A percentile compares a stretch with the other conserved stretches of the same genome.
phyloP scores from a whole-genome alignment of 2,113 vertebrate genomes.

The Recurvirostra avosetta region DNA sequence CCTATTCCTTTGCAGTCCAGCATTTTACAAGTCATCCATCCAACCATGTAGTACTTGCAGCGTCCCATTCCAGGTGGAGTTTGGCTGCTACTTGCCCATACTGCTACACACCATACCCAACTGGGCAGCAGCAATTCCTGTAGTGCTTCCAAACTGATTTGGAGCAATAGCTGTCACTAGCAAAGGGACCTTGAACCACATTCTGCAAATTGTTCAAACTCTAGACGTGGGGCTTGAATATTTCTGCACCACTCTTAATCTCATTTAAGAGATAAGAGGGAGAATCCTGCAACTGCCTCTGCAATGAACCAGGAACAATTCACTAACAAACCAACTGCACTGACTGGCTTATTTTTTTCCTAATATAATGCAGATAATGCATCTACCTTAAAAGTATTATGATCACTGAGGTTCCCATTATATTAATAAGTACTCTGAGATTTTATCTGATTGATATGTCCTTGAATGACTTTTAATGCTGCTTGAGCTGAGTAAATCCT shows the following conservation, averaged over 20 bases:
- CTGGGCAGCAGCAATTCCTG: background rate
- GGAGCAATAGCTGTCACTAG: background rate
- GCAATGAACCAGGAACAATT: background rate
- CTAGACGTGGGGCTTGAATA: background rate
- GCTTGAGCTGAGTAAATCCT: constrained; percentile 22
- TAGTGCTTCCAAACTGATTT: background rate
- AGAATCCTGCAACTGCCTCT: background rate
- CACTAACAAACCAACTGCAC: background rate
- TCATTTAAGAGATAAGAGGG: background rate
- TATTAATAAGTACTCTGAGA: background rate
- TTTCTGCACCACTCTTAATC: background rate
- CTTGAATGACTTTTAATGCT: constrained; percentile 49
- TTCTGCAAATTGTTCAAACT: background rate
- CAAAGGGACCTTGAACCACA: background rate
- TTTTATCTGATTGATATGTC: background rate
- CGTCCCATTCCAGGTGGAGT: background rate
- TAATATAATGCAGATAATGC: background rate
- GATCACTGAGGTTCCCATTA: background rate
- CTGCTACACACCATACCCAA: background rate
- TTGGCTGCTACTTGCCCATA: background rate
- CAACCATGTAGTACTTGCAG: fast-evolving
- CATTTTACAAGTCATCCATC: background rate
- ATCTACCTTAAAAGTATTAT: background rate
- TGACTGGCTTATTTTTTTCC: background rate
- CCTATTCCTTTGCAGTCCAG: background rate